Evolutionary conservation across 2,888 invertebrate species (phyloP).

Genomic region (Oscheius sp.): DNA sequence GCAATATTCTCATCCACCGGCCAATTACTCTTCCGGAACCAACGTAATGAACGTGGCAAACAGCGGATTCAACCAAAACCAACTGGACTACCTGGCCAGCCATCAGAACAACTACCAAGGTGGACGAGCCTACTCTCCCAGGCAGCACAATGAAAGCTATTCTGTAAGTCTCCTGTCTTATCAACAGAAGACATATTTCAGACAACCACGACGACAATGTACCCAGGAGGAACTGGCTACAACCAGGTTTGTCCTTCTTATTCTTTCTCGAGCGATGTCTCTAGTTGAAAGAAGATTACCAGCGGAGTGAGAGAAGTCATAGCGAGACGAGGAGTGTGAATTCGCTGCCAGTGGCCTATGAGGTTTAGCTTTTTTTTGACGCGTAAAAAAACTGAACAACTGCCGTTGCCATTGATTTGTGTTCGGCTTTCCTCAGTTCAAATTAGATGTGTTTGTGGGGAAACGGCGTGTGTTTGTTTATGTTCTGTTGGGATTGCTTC

Average conservation of each 20-base stretch:
- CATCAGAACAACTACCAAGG: conserved; percentile 50
- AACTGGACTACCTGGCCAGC: conserved; percentile 50
- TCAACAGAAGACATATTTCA: neutral
- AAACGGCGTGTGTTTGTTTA: no score
- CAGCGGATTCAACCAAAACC: conserved; percentile 59
- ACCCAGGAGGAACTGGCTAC: conserved; percentile 15
- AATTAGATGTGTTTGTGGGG: no score
- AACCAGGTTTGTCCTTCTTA: conserved; percentile 7
- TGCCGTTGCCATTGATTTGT: neutral
- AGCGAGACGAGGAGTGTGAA: conserved; percentile 25
- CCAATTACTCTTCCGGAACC: conserved; percentile 4
- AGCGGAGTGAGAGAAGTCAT: conserved; percentile 14
- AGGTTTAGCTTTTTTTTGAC: conserved; percentile 6
- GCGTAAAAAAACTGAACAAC: conserved; percentile 14
- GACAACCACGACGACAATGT: conserved; percentile 8
- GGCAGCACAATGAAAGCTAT: conserved; percentile 17
- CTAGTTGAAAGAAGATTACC: conserved; percentile 12
- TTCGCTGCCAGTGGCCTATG: conserved; percentile 15
- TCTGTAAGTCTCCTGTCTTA: neutral
- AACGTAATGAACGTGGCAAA: conserved; percentile 50
- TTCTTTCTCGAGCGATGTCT: neutral
- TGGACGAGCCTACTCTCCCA: conserved; percentile 50
- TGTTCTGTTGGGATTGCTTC: no score
- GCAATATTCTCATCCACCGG: conserved; percentile 31
- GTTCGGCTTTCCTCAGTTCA: neutral